phyloP scores from a whole-genome alignment of 2,888 invertebrate species.

The Drosophila subquinaria region DNA sequence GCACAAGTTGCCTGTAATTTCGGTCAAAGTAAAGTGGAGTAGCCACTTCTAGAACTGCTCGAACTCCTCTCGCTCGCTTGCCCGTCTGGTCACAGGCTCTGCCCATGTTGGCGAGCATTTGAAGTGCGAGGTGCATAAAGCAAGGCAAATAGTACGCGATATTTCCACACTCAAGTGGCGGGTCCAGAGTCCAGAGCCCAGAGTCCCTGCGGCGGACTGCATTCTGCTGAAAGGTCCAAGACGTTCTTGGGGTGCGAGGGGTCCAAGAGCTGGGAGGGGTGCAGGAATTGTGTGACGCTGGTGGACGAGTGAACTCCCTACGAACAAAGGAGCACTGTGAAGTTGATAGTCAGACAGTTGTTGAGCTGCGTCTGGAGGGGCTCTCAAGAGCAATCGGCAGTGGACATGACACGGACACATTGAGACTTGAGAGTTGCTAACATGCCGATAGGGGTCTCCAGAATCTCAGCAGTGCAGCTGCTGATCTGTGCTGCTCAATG shows the following conservation, averaged over 20 bases:
- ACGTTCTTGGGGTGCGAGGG: background rate
- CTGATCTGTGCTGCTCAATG: background rate
- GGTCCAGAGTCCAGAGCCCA: constrained; percentile 4
- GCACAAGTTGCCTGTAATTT: constrained; percentile 45
- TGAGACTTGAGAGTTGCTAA: constrained; percentile 33
- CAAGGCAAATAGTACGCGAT: constrained; percentile 70
- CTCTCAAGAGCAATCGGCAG: constrained; percentile 34
- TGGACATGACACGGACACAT: constrained; percentile 50
- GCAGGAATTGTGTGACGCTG: constrained; percentile 8
- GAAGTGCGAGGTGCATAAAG: constrained; percentile 58
- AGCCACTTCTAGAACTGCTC: constrained; percentile 38
- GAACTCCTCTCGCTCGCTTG: background rate
- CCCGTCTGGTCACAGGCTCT: background rate
- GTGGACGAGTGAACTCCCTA: constrained; percentile 43
- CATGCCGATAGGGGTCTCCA: background rate
- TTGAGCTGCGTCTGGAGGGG: constrained; percentile 61
- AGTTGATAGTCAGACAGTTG: constrained; percentile 75
- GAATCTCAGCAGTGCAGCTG: background rate
- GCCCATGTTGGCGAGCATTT: constrained; percentile 9
- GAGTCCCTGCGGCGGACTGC: too few relatives aligned
- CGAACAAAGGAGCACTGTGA: constrained; percentile 72
- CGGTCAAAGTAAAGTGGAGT: constrained; percentile 53
- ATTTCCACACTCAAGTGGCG: constrained; percentile 55
- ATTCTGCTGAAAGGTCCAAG: too few relatives aligned
- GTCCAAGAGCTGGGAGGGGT: background rate